A percentile compares a stretch with the other conserved stretches of the same genome.
These are phyloP conservation scores for Neotragus pygmaeus DNA, from an alignment of 2,113 vertebrate genomes.

Conservation along the genomic window DNA sequence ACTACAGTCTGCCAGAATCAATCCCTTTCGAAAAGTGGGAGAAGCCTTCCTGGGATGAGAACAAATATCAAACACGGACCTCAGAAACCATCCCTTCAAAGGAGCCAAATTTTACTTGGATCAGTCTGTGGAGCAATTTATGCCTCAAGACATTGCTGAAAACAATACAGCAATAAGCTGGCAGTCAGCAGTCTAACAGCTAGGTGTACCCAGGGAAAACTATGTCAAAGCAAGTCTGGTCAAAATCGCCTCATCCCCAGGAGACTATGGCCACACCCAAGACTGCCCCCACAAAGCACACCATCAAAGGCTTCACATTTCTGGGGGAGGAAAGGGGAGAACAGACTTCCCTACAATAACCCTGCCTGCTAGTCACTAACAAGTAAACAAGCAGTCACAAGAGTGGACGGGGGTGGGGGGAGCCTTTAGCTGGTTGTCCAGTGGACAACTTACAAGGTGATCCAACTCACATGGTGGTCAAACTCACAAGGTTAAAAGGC, in stretches of 20 bases:
- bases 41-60: not conserved
- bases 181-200: not conserved
- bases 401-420: not conserved
- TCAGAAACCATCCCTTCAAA: not conserved
- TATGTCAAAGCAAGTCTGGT: not conserved
- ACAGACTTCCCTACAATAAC: not conserved
- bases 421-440: not conserved
- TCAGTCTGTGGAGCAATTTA: not conserved
- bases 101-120: not conserved
- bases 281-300: not conserved
- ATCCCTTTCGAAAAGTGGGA: not conserved
- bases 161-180: not conserved
- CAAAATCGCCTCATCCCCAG: not conserved
- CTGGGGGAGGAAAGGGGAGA: not conserved
- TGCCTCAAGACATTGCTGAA: not conserved
- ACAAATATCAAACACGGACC: not conserved
- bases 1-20: not conserved
- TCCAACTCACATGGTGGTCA: not conserved
- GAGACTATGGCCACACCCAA: not conserved
- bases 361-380: not conserved
- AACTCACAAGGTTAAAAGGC: not conserved
- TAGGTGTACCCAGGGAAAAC: not conserved
- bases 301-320: not conserved
- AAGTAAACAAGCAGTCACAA: not conserved
- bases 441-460: not conserved